phyloP scores from a whole-genome alignment of 2,113 vertebrate species.

The Dryoscopus gambensis region DNA sequence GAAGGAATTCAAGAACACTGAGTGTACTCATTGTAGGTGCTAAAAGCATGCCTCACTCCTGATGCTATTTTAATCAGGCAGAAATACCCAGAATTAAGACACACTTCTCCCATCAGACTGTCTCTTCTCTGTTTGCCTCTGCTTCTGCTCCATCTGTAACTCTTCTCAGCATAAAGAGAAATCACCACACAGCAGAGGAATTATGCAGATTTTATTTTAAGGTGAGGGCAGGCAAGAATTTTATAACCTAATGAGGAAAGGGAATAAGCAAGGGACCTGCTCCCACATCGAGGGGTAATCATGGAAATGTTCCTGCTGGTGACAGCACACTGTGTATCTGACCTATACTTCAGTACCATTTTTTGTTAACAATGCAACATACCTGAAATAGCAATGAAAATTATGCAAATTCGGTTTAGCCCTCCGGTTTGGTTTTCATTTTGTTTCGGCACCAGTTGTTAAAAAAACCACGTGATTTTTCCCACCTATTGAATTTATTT shows the following conservation, averaged over 20 bases:
- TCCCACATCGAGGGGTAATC: neutral
- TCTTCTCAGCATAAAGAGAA: neutral
- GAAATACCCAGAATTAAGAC: neutral
- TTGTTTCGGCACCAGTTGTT: neutral
- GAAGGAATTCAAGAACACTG: neutral
- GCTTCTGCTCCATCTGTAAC: neutral
- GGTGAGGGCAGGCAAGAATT: neutral
- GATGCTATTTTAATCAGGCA: neutral
- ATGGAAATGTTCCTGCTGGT: neutral
- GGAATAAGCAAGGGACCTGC: neutral
- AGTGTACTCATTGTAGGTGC: neutral
- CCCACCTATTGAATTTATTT: neutral
- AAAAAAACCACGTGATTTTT: fast-evolving
- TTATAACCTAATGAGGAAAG: neutral
- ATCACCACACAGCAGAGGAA: neutral
- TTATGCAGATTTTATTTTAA: neutral
- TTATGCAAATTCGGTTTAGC: fast-evolving
- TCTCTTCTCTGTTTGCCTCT: neutral
- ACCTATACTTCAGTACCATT: no score
- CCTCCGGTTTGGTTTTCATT: neutral
- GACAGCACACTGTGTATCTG: neutral
- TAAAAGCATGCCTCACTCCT: neutral
- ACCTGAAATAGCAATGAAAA: neutral
- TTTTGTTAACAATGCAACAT: neutral
- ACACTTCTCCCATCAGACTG: neutral